Conservation (phyloP, 2,113 vertebrate species). For the Todiramphus chloris region DNA sequence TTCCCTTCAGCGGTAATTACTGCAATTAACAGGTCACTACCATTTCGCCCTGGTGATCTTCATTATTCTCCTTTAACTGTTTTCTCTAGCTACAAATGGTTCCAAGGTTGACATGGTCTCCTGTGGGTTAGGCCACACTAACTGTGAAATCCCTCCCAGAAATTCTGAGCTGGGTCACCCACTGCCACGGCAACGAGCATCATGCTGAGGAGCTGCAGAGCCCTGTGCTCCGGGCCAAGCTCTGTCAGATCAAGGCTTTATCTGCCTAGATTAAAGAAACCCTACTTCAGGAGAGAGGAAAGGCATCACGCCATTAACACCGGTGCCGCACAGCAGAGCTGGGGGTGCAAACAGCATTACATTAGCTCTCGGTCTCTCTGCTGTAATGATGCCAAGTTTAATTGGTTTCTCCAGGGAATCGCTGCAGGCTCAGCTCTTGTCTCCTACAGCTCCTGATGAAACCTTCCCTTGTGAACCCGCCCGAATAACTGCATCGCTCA, state of each 20-base stretch:
- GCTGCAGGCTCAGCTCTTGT: not conserved
- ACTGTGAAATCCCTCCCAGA: not conserved
- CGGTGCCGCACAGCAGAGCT: not conserved
- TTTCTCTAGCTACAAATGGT: not conserved
- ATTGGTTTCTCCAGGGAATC: not conserved
- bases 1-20: not conserved
- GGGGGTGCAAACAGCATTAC: rapidly evolving
- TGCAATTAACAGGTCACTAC: not conserved
- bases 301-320: rapidly evolving
- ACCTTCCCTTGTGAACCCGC: not conserved
- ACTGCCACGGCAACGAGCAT: not conserved
- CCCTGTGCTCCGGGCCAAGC: not conserved
- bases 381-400: rapidly evolving
- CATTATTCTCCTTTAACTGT: not conserved
- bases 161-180: not conserved
- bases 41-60: not conserved
- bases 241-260: not conserved
- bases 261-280: not conserved
- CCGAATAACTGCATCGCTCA: too few species aligned
- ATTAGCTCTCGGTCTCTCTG: not conserved
- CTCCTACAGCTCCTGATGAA: not conserved
- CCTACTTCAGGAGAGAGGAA: too few species aligned
- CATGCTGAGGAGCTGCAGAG: not conserved
- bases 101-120: too few species aligned
- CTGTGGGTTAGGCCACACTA: not conserved